Base-by-base conservation (phyloP, 2,113 vertebrate genomes). In the Paramormyrops kingsleyae region DNA sequence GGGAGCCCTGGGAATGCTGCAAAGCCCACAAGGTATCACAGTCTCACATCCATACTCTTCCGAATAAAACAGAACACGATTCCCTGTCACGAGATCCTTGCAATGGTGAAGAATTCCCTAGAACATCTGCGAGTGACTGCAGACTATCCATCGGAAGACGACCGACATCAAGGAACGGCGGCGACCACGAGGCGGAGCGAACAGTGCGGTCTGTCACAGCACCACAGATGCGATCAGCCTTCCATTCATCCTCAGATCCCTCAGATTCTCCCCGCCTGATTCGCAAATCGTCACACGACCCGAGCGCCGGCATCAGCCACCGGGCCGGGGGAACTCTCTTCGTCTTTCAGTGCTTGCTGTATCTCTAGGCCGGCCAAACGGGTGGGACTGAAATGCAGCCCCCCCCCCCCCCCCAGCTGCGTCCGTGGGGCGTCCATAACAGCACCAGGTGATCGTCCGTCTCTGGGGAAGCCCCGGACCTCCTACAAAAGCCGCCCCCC, bases 1-100 rank as follows among this genome's bases (percentile, higher is more conserved):
- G 90, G 92, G 91, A n/a, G 70, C 24, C 39, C 83, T 46, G 49
- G 13, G 53, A 62, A 62, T 24, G 21, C 88, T 77, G 62, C 24
- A 85, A 31, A 84, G 89, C 89, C 77, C n/a, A 84, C 12, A 53
- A 53, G n/a, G 10, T 13, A 39, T 31, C 2, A 10, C 35, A 62
- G 44, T 13, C 21, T n/a, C 83, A 47, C 19, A 84, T 47, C 44
- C 3, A 10, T 17, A 84, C 8, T 84, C 44, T 5, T 24, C 44
- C 7, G 21, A 47, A 46, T 84, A 13, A 24, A 84, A 44, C 24
- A 12, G 74, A 80, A 19, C 21, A 47, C 46, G 39, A 84, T n/a
- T 84, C 83, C 83, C 21, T 80, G 74, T 19, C 35, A 80, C 13
- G 15, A 39, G 74, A 35, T 19, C 31, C 35, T 8, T 39, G 35